Evolutionary conservation across 2,888 invertebrate species (phyloP).

Genomic region (Drosophila buzzatii): DNA sequence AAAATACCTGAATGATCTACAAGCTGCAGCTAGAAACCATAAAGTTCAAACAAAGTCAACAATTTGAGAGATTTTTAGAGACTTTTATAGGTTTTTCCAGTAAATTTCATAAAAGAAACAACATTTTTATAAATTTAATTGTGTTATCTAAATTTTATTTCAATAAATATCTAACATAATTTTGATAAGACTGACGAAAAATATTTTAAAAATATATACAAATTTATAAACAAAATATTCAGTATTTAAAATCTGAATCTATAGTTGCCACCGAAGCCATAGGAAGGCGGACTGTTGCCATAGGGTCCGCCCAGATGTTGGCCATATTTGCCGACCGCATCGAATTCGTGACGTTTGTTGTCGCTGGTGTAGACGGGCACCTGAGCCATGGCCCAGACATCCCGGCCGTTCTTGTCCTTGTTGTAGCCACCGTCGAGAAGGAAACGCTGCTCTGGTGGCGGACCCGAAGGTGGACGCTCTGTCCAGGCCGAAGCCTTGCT

Average conservation of each 20-base stretch:
- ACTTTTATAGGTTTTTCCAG: not conserved
- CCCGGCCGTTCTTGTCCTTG: slow-evolving; percentile 57
- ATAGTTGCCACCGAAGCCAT: slow-evolving; percentile 57
- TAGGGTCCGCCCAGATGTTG: slow-evolving; percentile 82
- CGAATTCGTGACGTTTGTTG: slow-evolving; percentile 74
- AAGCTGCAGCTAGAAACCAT: not conserved
- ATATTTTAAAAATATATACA: not conserved
- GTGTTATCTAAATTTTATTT: slow-evolving; percentile 15
- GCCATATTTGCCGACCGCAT: slow-evolving; percentile 67
- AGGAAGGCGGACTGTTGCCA: slow-evolving; percentile 71
- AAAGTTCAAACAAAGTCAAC: not conserved
- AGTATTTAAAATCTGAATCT: slow-evolving; percentile 46
- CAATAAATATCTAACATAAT: slow-evolving; percentile 13
- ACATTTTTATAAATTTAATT: not conserved
- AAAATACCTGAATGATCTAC: too few relatives aligned
- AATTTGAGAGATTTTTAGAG: too few relatives aligned
- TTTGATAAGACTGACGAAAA: not conserved
- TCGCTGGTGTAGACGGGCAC: slow-evolving; percentile 77
- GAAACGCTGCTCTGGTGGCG: slow-evolving; percentile 32
- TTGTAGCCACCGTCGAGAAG: slow-evolving; percentile 51
- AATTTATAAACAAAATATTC: not conserved
- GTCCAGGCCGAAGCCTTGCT: slow-evolving; percentile 14
- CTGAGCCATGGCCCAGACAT: slow-evolving; percentile 57
- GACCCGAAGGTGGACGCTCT: slow-evolving; percentile 9
- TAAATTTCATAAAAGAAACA: not conserved